Conservation (phyloP, 2,888 invertebrate species). For the Beris chalybata region DNA sequence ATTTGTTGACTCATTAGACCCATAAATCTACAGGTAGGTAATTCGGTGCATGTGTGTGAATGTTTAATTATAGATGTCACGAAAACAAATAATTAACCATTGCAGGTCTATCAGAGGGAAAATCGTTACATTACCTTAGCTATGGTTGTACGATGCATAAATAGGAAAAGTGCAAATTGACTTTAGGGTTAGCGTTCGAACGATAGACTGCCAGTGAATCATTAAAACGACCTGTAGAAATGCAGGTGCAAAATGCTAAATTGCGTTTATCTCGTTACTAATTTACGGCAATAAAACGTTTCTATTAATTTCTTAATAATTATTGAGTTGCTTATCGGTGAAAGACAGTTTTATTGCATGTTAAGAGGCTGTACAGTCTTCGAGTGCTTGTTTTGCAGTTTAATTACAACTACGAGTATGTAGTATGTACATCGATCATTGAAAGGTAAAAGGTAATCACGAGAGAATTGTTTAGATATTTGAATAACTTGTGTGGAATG, state of each 20-base stretch:
- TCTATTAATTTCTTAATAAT: conserved; percentile 48
- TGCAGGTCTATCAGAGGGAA: conserved; percentile 33
- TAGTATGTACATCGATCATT: too few relatives aligned
- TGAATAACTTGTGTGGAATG: too few relatives aligned
- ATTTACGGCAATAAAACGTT: conserved; percentile 49
- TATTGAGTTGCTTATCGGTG: conserved; percentile 47
- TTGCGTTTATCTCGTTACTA: conserved; percentile 40
- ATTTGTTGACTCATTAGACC: conserved; percentile 45
- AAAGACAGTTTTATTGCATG: conserved; percentile 45
- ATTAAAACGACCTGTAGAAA: not conserved
- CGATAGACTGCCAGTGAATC: not conserved
- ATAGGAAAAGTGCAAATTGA: conserved; percentile 23
- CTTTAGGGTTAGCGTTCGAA: conserved; percentile 4
- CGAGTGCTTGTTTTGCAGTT: too few relatives aligned
- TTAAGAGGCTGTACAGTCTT: not conserved
- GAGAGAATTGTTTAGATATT: too few relatives aligned
- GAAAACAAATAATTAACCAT: conserved; percentile 45
- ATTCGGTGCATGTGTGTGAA: conserved; percentile 40
- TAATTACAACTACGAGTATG: too few relatives aligned
- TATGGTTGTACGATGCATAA: conserved; percentile 6
- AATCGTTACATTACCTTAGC: not conserved
- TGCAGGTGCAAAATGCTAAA: conserved; percentile 3
- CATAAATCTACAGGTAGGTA: conserved; percentile 40
- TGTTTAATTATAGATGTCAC: conserved; percentile 46
- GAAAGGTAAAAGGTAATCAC: too few relatives aligned